Base-by-base conservation (phyloP, 1,140 invertebrate genomes). In the Nymphalis io region DNA sequence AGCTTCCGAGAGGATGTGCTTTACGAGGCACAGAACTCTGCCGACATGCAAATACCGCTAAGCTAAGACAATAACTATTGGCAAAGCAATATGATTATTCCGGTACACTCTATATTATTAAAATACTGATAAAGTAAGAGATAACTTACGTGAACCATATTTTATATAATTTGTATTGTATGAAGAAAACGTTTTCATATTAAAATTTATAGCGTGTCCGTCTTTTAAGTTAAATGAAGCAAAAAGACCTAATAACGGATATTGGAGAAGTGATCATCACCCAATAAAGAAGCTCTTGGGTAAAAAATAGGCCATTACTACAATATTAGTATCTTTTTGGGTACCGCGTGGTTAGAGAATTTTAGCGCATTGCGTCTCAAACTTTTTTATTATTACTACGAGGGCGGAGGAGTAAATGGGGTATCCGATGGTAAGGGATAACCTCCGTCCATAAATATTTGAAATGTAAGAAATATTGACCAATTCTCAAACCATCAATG, bases 181-280 rank as follows among this genome's bases (percentile, higher is more conserved):
- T 4, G 13, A 42, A n/a, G 13, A 3, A 42, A 46, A 1, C 44
- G 10, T 53, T 53, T 53, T 20, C 15, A 55, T 15, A 55, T 23
- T 27, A 55, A 55, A 23, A 55, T 3, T 27, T 11, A 33, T 33
- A 18, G 13, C 6, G 60, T 12, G 44, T 63, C 60, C n/a, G 48
- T 51, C 21, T 42, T 63, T 63, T 13, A 51, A 51, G 46, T 48
- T 63, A 39, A 63, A 51, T 63, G 60, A 63, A 39, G 13, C 44
- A 18, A 38, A 63, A 53, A 55, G 15, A 46, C 21, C 23, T 63
- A 46, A 63, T 63, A 63, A 63, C 60, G 60, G 60, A 63, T 63
- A 63, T 63, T 39, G 60, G 60, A 63, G 46, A 53, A 63, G 46
- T 63, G 46, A 53, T 63, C 33, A 63, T 63, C 53, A 16, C 60